A percentile compares a stretch with the other conserved stretches of the same genome.
Conservation (phyloP, 2,797 vertebrate species). For the Triplophysa yarkandensis region DNA sequence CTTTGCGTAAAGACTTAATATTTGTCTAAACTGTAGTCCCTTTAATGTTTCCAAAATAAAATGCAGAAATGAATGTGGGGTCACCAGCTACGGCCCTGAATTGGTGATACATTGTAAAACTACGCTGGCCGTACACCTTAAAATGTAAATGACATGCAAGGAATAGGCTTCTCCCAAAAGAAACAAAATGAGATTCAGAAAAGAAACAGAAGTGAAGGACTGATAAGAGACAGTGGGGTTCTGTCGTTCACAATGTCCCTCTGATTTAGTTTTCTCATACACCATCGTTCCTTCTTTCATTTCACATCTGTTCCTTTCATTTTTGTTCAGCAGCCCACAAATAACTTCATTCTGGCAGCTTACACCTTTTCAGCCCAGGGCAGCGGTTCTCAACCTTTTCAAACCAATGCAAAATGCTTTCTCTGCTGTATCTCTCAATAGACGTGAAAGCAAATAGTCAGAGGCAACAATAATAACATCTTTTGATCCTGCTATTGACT, state of each 20-base stretch:
- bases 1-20: background rate
- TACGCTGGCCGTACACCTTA: constrained; percentile 13
- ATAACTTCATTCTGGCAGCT: constrained; percentile 44
- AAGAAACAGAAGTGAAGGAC: constrained; percentile 62
- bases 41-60: background rate
- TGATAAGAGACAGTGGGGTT: constrained; percentile 81
- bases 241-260: constrained; percentile 71
- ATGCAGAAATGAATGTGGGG: background rate
- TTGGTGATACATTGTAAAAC: constrained; percentile 34
- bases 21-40: background rate
- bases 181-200: constrained; percentile 31
- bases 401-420: background rate
- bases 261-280: constrained; percentile 68
- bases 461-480: constrained; percentile 25
- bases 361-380: constrained; percentile 43
- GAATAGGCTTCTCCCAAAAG: constrained; percentile 8
- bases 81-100: background rate
- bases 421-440: background rate
- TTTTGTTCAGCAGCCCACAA: constrained; percentile 47
- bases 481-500: constrained; percentile 28
- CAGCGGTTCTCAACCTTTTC: constrained; percentile 17
- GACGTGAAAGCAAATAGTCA: constrained; percentile 1
- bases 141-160: background rate
- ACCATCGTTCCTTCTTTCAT: constrained; percentile 66
- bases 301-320: constrained; percentile 52